These are phyloP conservation scores for Petrocephalus microphthalmus DNA, from an alignment of 2,113 vertebrate species.

Conservation along the genomic window DNA sequence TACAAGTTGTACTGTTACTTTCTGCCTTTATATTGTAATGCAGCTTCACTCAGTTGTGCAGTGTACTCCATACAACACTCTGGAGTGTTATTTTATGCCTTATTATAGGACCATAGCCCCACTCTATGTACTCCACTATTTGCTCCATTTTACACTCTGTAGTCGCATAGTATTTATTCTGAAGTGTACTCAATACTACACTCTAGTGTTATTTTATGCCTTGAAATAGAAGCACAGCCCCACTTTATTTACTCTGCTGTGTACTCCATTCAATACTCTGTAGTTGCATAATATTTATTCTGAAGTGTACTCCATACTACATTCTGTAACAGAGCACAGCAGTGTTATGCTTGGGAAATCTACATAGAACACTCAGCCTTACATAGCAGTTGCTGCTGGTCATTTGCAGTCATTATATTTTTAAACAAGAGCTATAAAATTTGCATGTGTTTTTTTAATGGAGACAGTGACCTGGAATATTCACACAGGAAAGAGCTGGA, in stretches of 20 bases:
- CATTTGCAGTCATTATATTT: slow-evolving; percentile 12
- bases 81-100: background rate
- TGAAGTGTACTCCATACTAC: background rate
- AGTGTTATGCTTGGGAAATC: background rate
- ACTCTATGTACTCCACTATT: background rate
- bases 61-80: background rate
- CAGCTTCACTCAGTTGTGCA: background rate
- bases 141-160: background rate
- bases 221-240: too few relatives aligned
- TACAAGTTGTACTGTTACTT: background rate
- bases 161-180: background rate
- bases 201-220: too few relatives aligned
- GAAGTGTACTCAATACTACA: background rate
- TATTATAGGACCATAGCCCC: background rate
- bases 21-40: background rate
- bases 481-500: slow-evolving; percentile 17
- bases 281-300: background rate
- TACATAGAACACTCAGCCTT: background rate
- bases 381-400: background rate
- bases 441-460: slow-evolving; percentile 31
- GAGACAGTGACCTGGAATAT: slow-evolving; percentile 29
- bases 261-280: background rate
- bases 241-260: too few relatives aligned
- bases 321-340: background rate
- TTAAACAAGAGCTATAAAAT: slow-evolving; percentile 22